Evolutionary conservation across 2,888 invertebrate genomes (phyloP), one percentile per base, ranked within the genome.

Genomic region (Conops quadrifasciatus): DNA sequence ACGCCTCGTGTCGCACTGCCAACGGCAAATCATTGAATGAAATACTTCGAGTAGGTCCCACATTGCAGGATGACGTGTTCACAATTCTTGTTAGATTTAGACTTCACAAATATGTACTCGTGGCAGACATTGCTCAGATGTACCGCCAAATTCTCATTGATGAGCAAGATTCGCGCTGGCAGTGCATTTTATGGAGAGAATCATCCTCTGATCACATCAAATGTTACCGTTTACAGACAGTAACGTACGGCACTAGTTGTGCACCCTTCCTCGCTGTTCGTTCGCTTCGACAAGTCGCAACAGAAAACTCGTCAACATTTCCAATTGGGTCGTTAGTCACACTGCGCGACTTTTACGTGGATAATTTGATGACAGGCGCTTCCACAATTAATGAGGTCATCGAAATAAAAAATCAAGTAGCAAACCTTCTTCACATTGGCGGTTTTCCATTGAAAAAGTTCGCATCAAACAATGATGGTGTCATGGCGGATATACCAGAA

Each of bases 111-210:
- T 56, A 68, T 19, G 68, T 67, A 4, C 53, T 66, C 15, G 47
- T 72, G 28, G 70, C 64, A 15, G 67, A 70, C n/a, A 72, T 72
- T 36, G 51, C 43, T 2, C 58, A 72, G 28, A 72, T 72, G 67
- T 70, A 59, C 13, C 45, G 64, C n/a, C 70, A 70, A 43, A 59
- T 72, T 1, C 5, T 63, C 7, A 62, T 70, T 11, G n/a, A 67
- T 19, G n/a, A 67, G 15, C 15, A 24, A 1, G 70, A 72, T 43
- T 16, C 21, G 19, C 30, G 36, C 5, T 36, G 43, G 3, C 43
- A 43, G 21, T 19, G 26, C 45, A 9, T 73, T 59, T 62, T 30
- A 65, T 45, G 56, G 67, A 21, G 60, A 21, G 3, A n/a, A 21
- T 26, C 58, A 53, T 11, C n/a, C 2, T 7, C 11, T 63, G n/a